Percentiles rank a stretch among this genome's conserved stretches.
phyloP scores from a whole-genome alignment of 2,888 invertebrate genomes.

The Camponotus fellah region DNA sequence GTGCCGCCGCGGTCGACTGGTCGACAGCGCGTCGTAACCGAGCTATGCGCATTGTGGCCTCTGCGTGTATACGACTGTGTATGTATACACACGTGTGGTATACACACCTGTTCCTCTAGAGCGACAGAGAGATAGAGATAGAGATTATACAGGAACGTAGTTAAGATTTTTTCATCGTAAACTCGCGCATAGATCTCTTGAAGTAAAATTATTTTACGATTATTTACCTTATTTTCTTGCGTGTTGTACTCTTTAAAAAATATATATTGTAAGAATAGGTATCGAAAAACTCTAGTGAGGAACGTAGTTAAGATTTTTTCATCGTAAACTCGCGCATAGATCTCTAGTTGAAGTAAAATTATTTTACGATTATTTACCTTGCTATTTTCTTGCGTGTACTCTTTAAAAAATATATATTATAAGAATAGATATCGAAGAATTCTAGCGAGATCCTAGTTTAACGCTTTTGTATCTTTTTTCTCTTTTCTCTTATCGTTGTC shows the following conservation, averaged over 20 bases:
- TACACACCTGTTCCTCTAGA: conserved; percentile 30
- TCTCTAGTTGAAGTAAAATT: not conserved
- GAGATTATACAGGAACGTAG: not conserved
- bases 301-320: not conserved
- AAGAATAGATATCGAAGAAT: too few relatives aligned
- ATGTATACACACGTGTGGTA: conserved; percentile 47
- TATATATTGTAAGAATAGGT: too few relatives aligned
- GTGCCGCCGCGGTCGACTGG: conserved; percentile 57
- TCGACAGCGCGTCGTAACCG: conserved; percentile 57
- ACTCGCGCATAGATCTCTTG: not conserved
- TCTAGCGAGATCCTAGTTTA: too few relatives aligned
- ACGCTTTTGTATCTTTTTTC: too few relatives aligned
- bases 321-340: too few relatives aligned
- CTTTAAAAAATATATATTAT: too few relatives aligned
- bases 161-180: not conserved
- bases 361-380: not conserved
- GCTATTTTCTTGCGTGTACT: too few relatives aligned
- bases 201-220: not conserved
- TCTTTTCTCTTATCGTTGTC: too few relatives aligned
- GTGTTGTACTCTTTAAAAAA: too few relatives aligned
- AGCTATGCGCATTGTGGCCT: conserved; percentile 66
- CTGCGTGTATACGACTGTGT: conserved; percentile 30
- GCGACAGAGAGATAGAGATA: not conserved
- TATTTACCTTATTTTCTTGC: too few relatives aligned
- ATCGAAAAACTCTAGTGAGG: not conserved